A percentile compares a stretch with the other conserved stretches of the same genome.
Conservation (phyloP, 1,140 invertebrate species). For the Carcinoscorpius rotundicauda region DNA sequence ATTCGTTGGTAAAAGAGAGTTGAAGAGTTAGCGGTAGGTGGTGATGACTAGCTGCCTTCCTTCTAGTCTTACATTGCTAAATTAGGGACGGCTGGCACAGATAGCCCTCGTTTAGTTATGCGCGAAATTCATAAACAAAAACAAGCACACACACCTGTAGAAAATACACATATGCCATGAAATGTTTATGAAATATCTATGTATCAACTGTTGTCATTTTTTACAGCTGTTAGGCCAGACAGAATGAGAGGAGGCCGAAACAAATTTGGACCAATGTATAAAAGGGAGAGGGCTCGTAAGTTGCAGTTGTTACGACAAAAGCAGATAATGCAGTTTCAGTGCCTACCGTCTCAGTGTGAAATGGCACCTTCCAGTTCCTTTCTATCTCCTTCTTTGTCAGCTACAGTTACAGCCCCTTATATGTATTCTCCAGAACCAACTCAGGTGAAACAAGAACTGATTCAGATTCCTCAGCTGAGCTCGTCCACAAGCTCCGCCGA, state of each 20-base stretch:
- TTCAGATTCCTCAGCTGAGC: conserved; percentile 76
- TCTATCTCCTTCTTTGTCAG: too few species aligned
- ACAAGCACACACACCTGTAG: too few species aligned
- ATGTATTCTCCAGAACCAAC: background rate
- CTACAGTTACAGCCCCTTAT: conserved; percentile 39
- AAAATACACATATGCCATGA: too few species aligned
- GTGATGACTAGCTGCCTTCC: too few species aligned
- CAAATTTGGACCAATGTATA: conserved; percentile 99
- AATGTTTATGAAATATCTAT: too few species aligned
- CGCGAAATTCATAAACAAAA: too few species aligned
- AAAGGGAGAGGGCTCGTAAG: conserved; percentile 87
- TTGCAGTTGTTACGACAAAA: conserved; percentile 80
- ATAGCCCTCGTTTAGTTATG: too few species aligned
- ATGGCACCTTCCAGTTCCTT: conserved; percentile 36
- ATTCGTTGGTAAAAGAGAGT: too few species aligned
- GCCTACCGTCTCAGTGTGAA: conserved; percentile 9
- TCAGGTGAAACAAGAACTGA: conserved; percentile 78
- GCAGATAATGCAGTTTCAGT: conserved; percentile 46
- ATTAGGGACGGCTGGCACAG: too few species aligned
- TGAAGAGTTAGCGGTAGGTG: too few species aligned
- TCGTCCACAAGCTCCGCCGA: conserved; percentile 51
- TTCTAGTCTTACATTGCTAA: too few species aligned
- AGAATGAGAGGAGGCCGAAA: conserved; percentile 95
- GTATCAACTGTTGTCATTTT: conserved; percentile 4
- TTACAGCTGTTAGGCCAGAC: conserved; percentile 84